Conservation (phyloP, 2,113 vertebrate genomes). For the Crotalus horridus region DNA sequence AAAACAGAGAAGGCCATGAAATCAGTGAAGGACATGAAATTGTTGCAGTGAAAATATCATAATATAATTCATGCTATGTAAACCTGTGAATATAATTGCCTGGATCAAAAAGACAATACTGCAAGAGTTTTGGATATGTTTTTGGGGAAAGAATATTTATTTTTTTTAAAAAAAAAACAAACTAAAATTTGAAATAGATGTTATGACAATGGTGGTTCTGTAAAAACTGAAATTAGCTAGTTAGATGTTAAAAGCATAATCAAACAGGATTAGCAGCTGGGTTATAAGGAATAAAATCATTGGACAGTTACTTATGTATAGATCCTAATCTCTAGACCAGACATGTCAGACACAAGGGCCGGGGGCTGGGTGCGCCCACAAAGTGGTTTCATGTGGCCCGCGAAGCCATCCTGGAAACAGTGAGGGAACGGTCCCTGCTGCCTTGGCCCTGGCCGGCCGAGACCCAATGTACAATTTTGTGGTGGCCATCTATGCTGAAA, state of each 20-base stretch:
- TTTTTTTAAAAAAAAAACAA: not conserved
- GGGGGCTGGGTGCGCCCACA: no score
- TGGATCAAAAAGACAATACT: not conserved
- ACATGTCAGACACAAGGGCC: no score
- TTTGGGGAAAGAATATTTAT: not conserved
- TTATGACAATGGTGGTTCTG: not conserved
- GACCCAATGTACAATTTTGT: no score
- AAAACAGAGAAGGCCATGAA: no score
- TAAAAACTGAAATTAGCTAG: not conserved
- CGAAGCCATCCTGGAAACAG: no score
- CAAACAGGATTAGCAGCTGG: not conserved
- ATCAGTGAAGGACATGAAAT: not conserved
- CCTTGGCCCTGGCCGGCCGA: no score
- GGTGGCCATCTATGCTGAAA: no score
- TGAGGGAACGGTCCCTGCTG: no score
- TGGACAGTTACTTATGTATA: not conserved
- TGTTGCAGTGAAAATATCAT: not conserved
- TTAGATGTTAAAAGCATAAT: not conserved
- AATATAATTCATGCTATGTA: not conserved
- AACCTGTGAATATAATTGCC: not conserved
- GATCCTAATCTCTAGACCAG: not conserved
- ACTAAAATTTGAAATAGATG: not conserved
- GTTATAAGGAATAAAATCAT: not conserved
- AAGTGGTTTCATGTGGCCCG: no score
- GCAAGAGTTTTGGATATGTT: not conserved